A percentile compares a stretch with the other conserved stretches of the same genome.
These are phyloP conservation scores for Elaphurus davidianus DNA, from an alignment of 2,113 vertebrate genomes.

Conservation along the genomic window DNA sequence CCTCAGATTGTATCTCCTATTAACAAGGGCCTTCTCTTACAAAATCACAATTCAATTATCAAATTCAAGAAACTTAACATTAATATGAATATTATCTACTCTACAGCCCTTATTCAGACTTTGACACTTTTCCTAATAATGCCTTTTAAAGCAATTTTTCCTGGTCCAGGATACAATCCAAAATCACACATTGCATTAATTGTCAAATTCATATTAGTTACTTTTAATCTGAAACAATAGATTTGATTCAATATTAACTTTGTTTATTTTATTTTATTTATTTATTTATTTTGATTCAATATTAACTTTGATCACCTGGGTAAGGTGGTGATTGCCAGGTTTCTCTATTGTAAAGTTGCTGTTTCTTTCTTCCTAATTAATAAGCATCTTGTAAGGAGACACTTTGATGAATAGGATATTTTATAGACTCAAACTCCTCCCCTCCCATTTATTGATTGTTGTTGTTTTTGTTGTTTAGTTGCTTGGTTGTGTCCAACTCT, in stretches of 20 bases:
- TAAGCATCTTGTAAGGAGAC: not conserved
- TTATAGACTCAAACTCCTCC: not conserved
- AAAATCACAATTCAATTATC: not conserved
- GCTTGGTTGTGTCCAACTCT: not conserved
- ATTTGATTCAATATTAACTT: not conserved
- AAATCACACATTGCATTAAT: not conserved
- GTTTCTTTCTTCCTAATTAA: not conserved
- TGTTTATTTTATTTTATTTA: not conserved
- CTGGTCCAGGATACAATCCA: not conserved
- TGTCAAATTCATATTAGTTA: not conserved
- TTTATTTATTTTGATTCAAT: not conserved
- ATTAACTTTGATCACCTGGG: not conserved
- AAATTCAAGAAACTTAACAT: not conserved
- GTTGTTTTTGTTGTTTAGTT: not conserved
- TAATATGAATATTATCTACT: not conserved
- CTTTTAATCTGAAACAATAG: not conserved
- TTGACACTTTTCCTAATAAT: not conserved
- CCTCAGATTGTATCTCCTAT: not conserved
- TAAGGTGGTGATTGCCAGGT: not conserved
- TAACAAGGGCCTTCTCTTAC: not conserved
- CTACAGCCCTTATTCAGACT: not conserved
- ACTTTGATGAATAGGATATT: not conserved
- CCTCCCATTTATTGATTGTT: not conserved
- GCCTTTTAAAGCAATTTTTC: not conserved
- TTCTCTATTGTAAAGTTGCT: not conserved